Evolutionary conservation across 2,797 vertebrate species (phyloP), one percentile per base, ranked within the genome.

Genomic region (Xenopus petersii): DNA sequence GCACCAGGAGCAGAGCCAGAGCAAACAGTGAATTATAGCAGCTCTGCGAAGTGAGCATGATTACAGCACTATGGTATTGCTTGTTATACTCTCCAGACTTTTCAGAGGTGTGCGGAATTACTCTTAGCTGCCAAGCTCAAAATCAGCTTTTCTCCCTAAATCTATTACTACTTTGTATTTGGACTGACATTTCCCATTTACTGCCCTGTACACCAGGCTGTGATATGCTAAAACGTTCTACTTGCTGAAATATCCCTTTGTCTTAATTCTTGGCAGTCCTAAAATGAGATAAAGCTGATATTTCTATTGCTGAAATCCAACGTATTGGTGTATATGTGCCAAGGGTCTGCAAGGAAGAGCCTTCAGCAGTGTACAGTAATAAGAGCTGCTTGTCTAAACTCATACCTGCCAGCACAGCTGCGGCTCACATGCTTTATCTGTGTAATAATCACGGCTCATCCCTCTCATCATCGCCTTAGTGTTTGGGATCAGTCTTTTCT

Each of bases 11-110:
- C 46, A 42, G 69, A 71, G 75, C 75, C 75, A 71, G 69, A 62
- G 69, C 71, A 77, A 71, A 77, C 62, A 77, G 61, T 71, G 69
- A 71, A 70, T 75, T 75, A 70, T 59, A 75, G 64, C 67, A 75
- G 67, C 67, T 64, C 33, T 64, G 64, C 64, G 67, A 58, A 70
- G 67, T 75, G 67, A 70, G 70, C 74, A 75, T 65, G 68, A 76
- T 71, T 61, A 61, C 30, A 67, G 26, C 42, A 46, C 67, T 72
- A 68, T 48, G 21, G 8, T 9, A 46, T 56, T 60, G n/a, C 49
- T 55, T 71, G 64, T 64, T 77, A 54, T 56, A 60, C 16, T 77
- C 33, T 51, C 70, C 48, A 72, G 58, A 62, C 36, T 30, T 60
- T 65, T 49, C 26, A 66, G 56, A 66, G 61, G 62, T 17, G 11